Percentiles rank a stretch among this genome's conserved stretches.
Conservation (phyloP, 2,113 vertebrate species). For the Centropristis striata region DNA sequence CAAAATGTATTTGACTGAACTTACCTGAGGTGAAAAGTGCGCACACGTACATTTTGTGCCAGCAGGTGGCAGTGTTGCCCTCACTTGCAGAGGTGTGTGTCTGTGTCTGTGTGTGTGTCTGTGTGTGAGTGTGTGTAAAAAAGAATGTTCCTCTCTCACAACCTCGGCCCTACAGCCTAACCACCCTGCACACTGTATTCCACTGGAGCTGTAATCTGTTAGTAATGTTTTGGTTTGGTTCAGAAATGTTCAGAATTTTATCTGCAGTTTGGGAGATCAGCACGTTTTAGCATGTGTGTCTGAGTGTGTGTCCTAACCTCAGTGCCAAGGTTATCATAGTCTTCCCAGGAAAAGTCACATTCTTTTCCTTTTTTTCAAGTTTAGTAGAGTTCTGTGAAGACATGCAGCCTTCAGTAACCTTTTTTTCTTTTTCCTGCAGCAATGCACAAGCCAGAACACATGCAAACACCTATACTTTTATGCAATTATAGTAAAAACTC, state of each 20-base stretch:
- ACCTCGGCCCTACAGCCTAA: constrained; percentile 3
- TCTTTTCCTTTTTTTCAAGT: constrained; percentile 53
- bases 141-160: constrained; percentile 39
- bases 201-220: constrained; percentile 52
- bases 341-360: constrained; percentile 52
- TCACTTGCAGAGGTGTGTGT: background rate
- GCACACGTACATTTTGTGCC: background rate
- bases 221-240: constrained; percentile 66
- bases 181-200: constrained; percentile 11
- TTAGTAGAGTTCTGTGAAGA: constrained; percentile 46
- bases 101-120: background rate
- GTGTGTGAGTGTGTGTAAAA: constrained; percentile 6
- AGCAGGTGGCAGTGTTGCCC: constrained; percentile 70
- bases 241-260: constrained; percentile 72
- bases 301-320: constrained; percentile 10
- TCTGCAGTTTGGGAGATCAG: constrained; percentile 42
- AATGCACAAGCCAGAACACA: background rate
- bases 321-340: constrained; percentile 60
- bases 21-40: background rate
- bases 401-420: constrained; percentile 4
- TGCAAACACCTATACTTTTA: background rate
- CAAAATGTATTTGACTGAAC: background rate
- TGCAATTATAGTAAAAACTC: background rate
- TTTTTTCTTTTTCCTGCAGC: constrained; percentile 41
- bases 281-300: background rate